Conservation (phyloP, 2,888 invertebrate genomes). For the Caenorhabditis macrosperma region DNA sequence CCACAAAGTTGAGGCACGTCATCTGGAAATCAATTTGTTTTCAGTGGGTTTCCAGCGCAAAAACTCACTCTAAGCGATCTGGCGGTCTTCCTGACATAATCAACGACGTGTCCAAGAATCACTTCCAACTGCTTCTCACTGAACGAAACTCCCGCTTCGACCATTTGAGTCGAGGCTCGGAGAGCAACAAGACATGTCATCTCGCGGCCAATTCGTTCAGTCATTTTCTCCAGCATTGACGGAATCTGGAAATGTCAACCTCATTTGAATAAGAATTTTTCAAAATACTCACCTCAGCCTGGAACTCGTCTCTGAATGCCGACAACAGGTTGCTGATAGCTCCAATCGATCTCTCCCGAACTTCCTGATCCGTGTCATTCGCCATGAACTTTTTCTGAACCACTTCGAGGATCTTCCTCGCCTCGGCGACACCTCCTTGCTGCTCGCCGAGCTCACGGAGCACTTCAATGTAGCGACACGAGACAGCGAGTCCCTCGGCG, state of each 20-base stretch:
- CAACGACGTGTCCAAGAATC: constrained; percentile 15
- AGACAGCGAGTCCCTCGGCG: constrained; percentile 60
- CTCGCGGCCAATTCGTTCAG: constrained; percentile 95
- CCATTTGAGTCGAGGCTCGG: constrained; percentile 87
- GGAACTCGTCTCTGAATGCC: constrained; percentile 90
- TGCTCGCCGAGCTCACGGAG: neutral
- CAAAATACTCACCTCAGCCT: neutral
- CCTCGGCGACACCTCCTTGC: constrained; percentile 11
- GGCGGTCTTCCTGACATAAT: constrained; percentile 39
- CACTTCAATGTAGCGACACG: constrained; percentile 42
- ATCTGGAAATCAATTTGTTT: constrained; percentile 22
- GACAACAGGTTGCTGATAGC: constrained; percentile 89
- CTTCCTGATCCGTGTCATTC: constrained; percentile 97
- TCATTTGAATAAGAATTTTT: no score
- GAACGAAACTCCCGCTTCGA: constrained; percentile 39
- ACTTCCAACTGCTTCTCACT: neutral
- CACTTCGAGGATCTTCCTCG: constrained; percentile 85
- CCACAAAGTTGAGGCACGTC: constrained; percentile 27
- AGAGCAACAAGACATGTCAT: constrained; percentile 96
- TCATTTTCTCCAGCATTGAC: constrained; percentile 92
- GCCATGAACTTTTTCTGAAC: constrained; percentile 91
- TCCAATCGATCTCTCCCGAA: constrained; percentile 98
- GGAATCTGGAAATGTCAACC: constrained; percentile 78
- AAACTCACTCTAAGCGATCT: constrained; percentile 38
- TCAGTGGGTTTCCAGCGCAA: neutral